Evolutionary conservation across 2,888 invertebrate genomes (phyloP).

Genomic region (Heliconius ethilla): DNA sequence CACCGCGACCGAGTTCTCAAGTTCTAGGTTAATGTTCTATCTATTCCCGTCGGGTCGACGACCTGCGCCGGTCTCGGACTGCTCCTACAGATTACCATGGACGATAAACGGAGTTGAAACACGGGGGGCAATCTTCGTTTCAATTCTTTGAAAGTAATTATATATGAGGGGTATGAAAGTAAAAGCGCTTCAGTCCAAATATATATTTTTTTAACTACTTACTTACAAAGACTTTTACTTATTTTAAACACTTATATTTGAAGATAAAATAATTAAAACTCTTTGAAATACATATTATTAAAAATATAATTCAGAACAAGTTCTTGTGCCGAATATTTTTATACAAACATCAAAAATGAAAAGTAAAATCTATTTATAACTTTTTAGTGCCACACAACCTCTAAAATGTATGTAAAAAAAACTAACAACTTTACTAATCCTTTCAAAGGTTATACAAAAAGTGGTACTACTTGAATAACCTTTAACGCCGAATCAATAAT

Average conservation of each 20-base stretch:
- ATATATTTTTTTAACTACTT: too few species aligned
- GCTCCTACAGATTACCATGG: slow-evolving; percentile 1
- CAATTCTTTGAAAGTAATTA: background rate
- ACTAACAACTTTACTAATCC: background rate
- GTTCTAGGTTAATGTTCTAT: slow-evolving; percentile 43
- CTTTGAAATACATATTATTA: too few species aligned
- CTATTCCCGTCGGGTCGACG: slow-evolving; percentile 41
- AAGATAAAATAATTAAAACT: too few species aligned
- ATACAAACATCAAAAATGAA: background rate
- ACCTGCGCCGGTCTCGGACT: slow-evolving; percentile 32
- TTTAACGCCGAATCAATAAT: slow-evolving; percentile 2
- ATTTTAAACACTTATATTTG: too few species aligned
- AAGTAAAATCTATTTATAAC: background rate
- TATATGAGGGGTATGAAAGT: background rate
- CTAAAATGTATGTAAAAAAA: background rate
- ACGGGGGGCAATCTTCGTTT: background rate
- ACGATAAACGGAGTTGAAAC: slow-evolving; percentile 1
- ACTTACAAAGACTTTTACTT: background rate
- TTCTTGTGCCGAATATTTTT: background rate
- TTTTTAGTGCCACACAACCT: background rate
- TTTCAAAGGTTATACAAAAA: slow-evolving; percentile 6
- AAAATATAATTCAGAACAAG: background rate
- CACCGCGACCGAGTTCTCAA: slow-evolving; percentile 29
- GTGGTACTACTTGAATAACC: slow-evolving; percentile 1
- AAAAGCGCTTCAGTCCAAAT: too few species aligned